Evolutionary conservation across 2,888 invertebrate genomes (phyloP).

Genomic region (Meta bourneti): DNA sequence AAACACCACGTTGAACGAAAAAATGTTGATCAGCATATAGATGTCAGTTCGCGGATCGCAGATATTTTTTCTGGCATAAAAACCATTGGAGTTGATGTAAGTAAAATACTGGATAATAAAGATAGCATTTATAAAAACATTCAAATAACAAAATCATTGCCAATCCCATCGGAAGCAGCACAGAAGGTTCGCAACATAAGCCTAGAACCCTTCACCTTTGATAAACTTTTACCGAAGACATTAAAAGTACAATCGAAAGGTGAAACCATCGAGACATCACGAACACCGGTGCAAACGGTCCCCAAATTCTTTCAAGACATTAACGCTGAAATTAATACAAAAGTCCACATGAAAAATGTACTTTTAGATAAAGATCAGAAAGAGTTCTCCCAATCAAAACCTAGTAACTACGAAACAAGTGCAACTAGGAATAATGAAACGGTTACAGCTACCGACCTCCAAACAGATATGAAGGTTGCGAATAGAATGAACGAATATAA

Average conservation of each 20-base stretch:
- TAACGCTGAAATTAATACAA: neutral
- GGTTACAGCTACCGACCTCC: too few relatives aligned
- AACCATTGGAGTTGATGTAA: constrained; percentile 47
- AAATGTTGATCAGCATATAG: neutral
- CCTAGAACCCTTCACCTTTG: neutral
- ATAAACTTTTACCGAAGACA: constrained; percentile 4
- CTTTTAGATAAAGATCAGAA: neutral
- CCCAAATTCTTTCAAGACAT: neutral
- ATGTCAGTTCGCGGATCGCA: constrained; percentile 44
- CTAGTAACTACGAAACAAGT: neutral
- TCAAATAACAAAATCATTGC: constrained; percentile 24
- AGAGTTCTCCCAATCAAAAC: neutral
- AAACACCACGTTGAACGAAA: neutral
- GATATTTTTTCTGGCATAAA: constrained; percentile 57
- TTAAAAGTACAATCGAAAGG: neutral
- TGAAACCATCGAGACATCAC: neutral
- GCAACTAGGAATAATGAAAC: neutral
- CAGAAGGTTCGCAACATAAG: neutral
- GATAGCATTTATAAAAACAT: constrained; percentile 56
- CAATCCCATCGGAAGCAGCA: neutral
- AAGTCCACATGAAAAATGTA: neutral
- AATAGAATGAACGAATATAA: neutral
- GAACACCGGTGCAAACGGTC: neutral
- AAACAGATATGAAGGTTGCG: too few relatives aligned
- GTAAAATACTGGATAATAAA: constrained; percentile 53